These are phyloP conservation scores for Clusia tigrina DNA, from an alignment of 2,888 invertebrate genomes.

Conservation along the genomic window DNA sequence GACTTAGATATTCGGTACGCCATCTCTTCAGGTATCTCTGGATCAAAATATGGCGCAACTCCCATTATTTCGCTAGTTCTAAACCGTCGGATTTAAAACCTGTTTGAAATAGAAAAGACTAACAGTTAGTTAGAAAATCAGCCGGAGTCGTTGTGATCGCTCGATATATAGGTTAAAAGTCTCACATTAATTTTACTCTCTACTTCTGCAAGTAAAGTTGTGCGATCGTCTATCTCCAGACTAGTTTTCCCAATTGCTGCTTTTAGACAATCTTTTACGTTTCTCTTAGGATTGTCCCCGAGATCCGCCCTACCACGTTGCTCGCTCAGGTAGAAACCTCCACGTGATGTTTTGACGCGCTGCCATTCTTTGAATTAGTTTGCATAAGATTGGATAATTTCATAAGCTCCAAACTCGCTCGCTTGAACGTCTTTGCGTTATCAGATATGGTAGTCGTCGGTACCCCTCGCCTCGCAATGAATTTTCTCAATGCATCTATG, in stretches of 20 bases:
- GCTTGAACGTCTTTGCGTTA: conserved; percentile 31
- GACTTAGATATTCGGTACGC: neutral
- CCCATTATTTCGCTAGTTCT: neutral
- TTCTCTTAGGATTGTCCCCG: conserved; percentile 9
- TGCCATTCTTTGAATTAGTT: no score
- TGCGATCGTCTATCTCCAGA: neutral
- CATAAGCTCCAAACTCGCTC: conserved; percentile 14
- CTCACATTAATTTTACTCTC: neutral
- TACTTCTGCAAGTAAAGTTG: neutral
- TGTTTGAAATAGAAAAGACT: neutral
- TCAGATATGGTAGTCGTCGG: conserved; percentile 27
- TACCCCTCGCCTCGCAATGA: conserved; percentile 27
- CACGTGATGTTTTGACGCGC: neutral
- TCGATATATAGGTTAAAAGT: neutral
- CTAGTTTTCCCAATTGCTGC: neutral
- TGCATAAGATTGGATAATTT: neutral
- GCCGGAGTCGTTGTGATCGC: neutral
- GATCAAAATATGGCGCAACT: neutral
- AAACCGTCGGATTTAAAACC: neutral
- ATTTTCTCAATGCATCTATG: conserved; percentile 31
- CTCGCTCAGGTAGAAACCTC: conserved; percentile 8
- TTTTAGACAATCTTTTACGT: conserved; percentile 5
- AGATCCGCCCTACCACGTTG: no score
- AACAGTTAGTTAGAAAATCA: neutral
- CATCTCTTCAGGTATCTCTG: neutral